A percentile compares a stretch with the other conserved stretches of the same genome.
phyloP scores from a whole-genome alignment of 2,888 invertebrate genomes.

The Chirona hameri region DNA sequence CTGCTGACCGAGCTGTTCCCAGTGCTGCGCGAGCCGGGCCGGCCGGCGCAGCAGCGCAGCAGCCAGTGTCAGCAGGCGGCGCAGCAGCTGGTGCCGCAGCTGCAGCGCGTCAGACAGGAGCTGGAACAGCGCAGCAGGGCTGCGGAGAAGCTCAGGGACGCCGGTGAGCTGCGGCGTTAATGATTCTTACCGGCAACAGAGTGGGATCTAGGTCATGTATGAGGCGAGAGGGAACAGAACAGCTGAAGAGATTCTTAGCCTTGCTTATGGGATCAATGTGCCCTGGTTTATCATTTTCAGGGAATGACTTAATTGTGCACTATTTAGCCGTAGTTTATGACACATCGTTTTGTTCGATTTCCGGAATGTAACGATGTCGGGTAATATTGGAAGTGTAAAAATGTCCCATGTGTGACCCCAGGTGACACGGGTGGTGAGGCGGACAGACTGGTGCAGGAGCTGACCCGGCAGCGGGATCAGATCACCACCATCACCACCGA shows the following conservation, averaged over 20 bases:
- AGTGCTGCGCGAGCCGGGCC: not conserved
- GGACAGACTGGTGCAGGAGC: slow-evolving; percentile 48
- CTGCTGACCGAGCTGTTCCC: not conserved
- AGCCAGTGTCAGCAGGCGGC: not conserved
- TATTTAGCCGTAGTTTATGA: no score
- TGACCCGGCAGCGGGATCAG: slow-evolving; percentile 62
- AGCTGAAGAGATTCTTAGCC: no score
- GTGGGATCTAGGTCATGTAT: no score
- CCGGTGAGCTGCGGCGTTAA: not conserved
- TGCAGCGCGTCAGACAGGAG: not conserved
- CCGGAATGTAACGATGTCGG: no score
- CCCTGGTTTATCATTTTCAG: no score
- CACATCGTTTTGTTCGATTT: no score
- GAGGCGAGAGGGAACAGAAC: no score
- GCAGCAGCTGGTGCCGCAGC: not conserved
- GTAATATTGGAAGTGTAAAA: no score
- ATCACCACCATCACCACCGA: slow-evolving; percentile 64
- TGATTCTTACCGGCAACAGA: no score
- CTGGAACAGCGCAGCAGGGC: not conserved
- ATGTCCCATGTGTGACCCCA: no score
- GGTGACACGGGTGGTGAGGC: not conserved
- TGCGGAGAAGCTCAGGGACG: not conserved
- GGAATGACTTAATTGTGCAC: no score
- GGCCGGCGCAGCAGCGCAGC: slow-evolving; percentile 39
- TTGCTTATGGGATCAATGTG: no score